A percentile compares a stretch with the other conserved stretches of the same genome.
Conservation (phyloP, 2,888 invertebrate species). For the Ormyrus thymus region DNA sequence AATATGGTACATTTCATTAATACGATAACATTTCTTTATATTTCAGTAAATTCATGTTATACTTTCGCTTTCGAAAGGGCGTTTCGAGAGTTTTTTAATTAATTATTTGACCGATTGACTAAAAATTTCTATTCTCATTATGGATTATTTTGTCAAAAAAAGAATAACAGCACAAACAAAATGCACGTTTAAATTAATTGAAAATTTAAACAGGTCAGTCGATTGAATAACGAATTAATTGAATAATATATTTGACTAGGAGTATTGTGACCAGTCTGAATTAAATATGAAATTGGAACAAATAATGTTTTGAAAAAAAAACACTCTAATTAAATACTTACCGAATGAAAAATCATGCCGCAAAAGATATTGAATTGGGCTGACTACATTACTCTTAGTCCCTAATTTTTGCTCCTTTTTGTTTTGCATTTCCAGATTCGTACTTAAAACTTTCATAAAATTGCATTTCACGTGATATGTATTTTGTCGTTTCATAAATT, state of each 20-base stretch:
- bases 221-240: slow-evolving; percentile 39
- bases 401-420: background rate
- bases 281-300: too few relatives aligned
- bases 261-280: too few relatives aligned
- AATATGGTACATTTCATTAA: slow-evolving; percentile 53
- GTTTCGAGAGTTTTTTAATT: slow-evolving; percentile 39
- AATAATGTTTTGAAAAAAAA: too few relatives aligned
- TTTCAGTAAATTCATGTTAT: slow-evolving; percentile 29
- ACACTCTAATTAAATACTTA: too few relatives aligned
- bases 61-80: slow-evolving; percentile 30
- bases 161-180: background rate
- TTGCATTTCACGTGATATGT: slow-evolving; percentile 41
- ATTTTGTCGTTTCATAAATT: slow-evolving; percentile 40
- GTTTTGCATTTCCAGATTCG: background rate
- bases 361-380: too few relatives aligned
- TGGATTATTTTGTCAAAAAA: background rate
- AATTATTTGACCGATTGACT: slow-evolving; percentile 32
- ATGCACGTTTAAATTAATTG: background rate
- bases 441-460: slow-evolving; percentile 6
- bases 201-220: slow-evolving; percentile 22
- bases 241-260: background rate
- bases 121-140: background rate
- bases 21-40: slow-evolving; percentile 50
- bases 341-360: too few relatives aligned
- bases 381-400: background rate